A percentile compares a stretch with the other conserved stretches of the same genome.
These are phyloP conservation scores for Prenolepis imparis DNA, from an alignment of 2,888 invertebrate species.

Conservation along the genomic window DNA sequence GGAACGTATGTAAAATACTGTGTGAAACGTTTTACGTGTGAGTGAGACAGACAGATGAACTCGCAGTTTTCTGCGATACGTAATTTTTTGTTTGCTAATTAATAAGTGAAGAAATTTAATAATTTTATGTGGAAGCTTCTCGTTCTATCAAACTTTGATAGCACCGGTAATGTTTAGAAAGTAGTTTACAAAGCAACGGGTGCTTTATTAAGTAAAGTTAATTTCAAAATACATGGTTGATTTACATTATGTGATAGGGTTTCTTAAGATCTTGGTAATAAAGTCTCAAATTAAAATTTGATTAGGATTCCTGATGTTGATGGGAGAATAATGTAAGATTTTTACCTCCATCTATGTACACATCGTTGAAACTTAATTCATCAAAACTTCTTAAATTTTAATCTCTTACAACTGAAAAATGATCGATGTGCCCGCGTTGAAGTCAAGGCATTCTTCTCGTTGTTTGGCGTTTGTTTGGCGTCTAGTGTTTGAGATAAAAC, in stretches of 20 bases:
- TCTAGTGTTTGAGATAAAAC: constrained; percentile 37
- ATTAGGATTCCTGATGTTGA: constrained; percentile 23
- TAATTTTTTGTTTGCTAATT: not conserved
- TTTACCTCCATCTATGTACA: not conserved
- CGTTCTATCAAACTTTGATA: constrained; percentile 9
- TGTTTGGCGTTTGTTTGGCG: constrained; percentile 5
- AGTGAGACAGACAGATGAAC: not conserved
- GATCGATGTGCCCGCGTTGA: constrained; percentile 28
- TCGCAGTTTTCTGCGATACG: not conserved
- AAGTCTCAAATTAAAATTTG: constrained; percentile 40
- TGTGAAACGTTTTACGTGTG: not conserved
- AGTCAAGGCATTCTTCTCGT: constrained; percentile 21
- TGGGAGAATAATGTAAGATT: not conserved
- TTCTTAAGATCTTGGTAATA: constrained; percentile 30
- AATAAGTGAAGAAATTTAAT: constrained; percentile 29
- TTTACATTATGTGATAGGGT: not conserved
- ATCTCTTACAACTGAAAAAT: constrained; percentile 25
- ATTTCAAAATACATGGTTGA: constrained; percentile 25
- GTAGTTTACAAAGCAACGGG: constrained; percentile 6
- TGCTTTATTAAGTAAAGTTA: constrained; percentile 4
- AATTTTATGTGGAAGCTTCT: constrained; percentile 20
- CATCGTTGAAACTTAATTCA: constrained; percentile 20
- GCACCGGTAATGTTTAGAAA: constrained; percentile 13
- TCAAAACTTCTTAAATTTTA: constrained; percentile 23
- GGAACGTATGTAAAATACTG: not conserved